phyloP scores from a whole-genome alignment of 2,797 vertebrate genomes.

The Pseudochaenichthys georgianus region DNA sequence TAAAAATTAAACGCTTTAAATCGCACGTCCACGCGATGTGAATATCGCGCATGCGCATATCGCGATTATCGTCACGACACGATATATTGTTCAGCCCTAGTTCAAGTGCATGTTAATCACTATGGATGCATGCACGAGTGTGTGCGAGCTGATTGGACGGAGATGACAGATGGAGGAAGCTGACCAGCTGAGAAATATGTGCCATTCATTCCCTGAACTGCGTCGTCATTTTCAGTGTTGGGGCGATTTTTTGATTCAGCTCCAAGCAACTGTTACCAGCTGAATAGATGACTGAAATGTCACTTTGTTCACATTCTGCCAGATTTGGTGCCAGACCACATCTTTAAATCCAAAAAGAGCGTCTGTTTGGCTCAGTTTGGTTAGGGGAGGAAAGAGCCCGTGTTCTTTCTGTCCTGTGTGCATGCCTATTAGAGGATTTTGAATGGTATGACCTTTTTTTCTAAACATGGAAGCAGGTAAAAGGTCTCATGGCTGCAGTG shows the following conservation, averaged over 20 bases:
- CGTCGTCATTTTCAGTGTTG: constrained; percentile 25
- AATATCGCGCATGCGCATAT: too few species aligned
- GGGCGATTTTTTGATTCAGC: constrained; percentile 48
- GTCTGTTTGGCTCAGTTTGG: constrained; percentile 23
- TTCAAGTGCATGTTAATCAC: neutral
- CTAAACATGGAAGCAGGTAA: constrained; percentile 12
- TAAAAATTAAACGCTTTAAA: too few species aligned
- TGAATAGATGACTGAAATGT: constrained; percentile 57
- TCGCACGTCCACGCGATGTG: too few species aligned
- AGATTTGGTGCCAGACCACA: constrained; percentile 48
- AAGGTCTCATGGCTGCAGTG: constrained; percentile 14
- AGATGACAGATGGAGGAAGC: constrained; percentile 37
- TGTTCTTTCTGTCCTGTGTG: constrained; percentile 33
- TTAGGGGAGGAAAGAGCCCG: constrained; percentile 13
- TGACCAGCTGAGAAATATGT: constrained; percentile 22
- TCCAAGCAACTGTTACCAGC: constrained; percentile 56
- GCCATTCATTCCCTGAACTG: constrained; percentile 22
- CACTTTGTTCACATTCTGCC: constrained; percentile 44
- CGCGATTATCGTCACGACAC: too few species aligned
- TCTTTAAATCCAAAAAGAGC: constrained; percentile 46
- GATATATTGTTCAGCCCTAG: too few species aligned
- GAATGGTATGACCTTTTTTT: constrained; percentile 25
- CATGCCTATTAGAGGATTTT: constrained; percentile 8
- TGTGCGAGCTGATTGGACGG: constrained; percentile 19
- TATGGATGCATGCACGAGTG: neutral